These are phyloP conservation scores for Eupeodes latifasciatus DNA, from an alignment of 2,888 invertebrate species.

Conservation along the genomic window DNA sequence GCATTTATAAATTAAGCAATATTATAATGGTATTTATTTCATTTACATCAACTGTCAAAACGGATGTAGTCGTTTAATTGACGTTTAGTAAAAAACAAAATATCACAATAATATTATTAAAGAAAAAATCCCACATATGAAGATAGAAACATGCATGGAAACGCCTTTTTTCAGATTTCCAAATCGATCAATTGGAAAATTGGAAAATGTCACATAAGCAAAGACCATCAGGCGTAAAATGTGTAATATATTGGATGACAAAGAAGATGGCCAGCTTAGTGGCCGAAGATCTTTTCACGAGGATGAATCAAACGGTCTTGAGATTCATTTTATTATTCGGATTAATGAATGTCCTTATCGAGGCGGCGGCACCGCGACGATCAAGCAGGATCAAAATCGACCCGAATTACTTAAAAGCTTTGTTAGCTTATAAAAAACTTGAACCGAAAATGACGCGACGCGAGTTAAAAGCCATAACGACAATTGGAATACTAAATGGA, in stretches of 20 bases:
- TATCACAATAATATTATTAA: conserved; percentile 11
- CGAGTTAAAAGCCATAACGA: conserved; percentile 80
- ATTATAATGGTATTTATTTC: neutral
- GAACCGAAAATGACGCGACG: conserved; percentile 79
- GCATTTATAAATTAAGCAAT: conserved; percentile 11
- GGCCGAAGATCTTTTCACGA: conserved; percentile 42
- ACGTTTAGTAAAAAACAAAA: conserved; percentile 20
- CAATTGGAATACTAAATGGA: conserved; percentile 82
- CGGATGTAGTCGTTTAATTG: conserved; percentile 45
- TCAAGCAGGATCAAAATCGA: conserved; percentile 77
- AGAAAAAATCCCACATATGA: conserved; percentile 9
- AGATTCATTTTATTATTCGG: conserved; percentile 51
- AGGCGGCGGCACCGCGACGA: conserved; percentile 51
- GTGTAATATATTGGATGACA: conserved; percentile 68
- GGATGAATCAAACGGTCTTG: conserved; percentile 52
- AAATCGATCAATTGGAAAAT: conserved; percentile 59
- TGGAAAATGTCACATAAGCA: conserved; percentile 57
- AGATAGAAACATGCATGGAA: neutral
- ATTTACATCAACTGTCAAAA: conserved; percentile 25
- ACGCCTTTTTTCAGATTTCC: conserved; percentile 58
- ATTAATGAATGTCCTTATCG: conserved; percentile 19
- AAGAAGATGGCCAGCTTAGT: conserved; percentile 62
- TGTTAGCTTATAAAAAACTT: conserved; percentile 80
- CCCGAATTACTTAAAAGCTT: conserved; percentile 80
- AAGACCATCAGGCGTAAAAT: conserved; percentile 29